A percentile compares a stretch with the other conserved stretches of the same genome.
Evolutionary conservation across 1,140 invertebrate genomes (phyloP).

Genomic region (Lepidostoma basale): DNA sequence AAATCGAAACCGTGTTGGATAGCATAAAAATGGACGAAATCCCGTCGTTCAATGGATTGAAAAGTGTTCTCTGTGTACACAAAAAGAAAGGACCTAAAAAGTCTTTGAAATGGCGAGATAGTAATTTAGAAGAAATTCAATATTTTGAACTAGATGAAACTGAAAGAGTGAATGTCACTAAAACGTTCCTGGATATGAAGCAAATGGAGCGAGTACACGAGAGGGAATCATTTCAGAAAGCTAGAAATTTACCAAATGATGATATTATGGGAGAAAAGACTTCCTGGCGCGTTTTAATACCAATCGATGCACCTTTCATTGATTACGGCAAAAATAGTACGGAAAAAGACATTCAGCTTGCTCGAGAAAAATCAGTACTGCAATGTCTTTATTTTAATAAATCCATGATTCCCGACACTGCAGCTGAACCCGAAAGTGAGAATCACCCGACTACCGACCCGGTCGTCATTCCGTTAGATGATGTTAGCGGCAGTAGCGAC

Average conservation of each 20-base stretch:
- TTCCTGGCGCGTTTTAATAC: conserved; percentile 70
- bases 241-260: conserved; percentile 75
- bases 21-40: conserved; percentile 49
- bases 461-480: conserved; percentile 84
- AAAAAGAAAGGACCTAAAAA: conserved; percentile 80
- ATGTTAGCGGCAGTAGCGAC: conserved; percentile 80
- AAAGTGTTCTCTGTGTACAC: conserved; percentile 71
- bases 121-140: conserved; percentile 78
- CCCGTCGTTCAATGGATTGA: conserved; percentile 52
- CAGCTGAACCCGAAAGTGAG: conserved; percentile 85
- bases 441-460: conserved; percentile 76
- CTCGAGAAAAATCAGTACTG: conserved; percentile 81
- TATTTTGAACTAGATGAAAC: conserved; percentile 94
- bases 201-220: conserved; percentile 86
- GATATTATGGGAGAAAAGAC: conserved; percentile 81
- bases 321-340: conserved; percentile 78
- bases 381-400: conserved; percentile 86
- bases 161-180: conserved; percentile 92
- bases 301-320: conserved; percentile 65
- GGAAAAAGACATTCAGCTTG: conserved; percentile 85
- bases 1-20: conserved; percentile 50
- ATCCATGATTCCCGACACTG: conserved; percentile 84
- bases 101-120: conserved; percentile 82
- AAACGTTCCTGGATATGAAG: conserved; percentile 91
- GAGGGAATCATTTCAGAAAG: conserved; percentile 77